These are phyloP conservation scores for Helicoverpa assulta DNA, from an alignment of 2,888 invertebrate genomes.

Conservation along the genomic window DNA sequence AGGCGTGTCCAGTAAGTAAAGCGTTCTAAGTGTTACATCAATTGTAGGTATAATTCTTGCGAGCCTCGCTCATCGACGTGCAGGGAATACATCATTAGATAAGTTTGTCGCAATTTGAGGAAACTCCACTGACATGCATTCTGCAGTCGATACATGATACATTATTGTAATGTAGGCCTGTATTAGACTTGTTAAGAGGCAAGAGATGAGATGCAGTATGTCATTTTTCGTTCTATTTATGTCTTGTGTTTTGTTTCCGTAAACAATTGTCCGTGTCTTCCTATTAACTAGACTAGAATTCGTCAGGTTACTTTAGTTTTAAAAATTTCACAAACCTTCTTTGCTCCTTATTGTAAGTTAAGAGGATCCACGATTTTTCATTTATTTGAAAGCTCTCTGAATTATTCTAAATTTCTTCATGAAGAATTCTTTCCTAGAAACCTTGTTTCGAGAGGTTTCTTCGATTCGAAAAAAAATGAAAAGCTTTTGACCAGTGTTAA, in stretches of 20 bases:
- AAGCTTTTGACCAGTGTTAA: no score
- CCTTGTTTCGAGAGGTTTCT: no score
- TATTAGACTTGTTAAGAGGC: conserved; percentile 6
- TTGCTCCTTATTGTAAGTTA: no score
- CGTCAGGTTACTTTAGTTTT: no score
- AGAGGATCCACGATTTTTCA: no score
- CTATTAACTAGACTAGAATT: no score
- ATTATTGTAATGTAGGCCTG: not conserved
- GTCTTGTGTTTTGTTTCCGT: conserved; percentile 24
- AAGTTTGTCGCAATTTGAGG: conserved; percentile 43
- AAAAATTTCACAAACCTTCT: no score
- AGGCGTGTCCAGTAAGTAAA: no score
- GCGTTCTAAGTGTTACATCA: conserved; percentile 22
- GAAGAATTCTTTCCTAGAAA: no score
- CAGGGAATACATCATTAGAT: conserved; percentile 46
- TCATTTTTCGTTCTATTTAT: conserved; percentile 11
- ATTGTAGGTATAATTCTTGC: conserved; percentile 54
- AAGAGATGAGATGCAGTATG: not conserved
- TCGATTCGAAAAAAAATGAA: no score
- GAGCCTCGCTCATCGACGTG: conserved; percentile 24
- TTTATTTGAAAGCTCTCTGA: no score
- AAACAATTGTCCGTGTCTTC: conserved; percentile 1
- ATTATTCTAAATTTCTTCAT: no score
- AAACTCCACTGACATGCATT: conserved; percentile 18
- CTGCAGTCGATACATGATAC: conserved; percentile 8